Conservation (phyloP, 2,113 vertebrate species). For the Passer montanus region DNA sequence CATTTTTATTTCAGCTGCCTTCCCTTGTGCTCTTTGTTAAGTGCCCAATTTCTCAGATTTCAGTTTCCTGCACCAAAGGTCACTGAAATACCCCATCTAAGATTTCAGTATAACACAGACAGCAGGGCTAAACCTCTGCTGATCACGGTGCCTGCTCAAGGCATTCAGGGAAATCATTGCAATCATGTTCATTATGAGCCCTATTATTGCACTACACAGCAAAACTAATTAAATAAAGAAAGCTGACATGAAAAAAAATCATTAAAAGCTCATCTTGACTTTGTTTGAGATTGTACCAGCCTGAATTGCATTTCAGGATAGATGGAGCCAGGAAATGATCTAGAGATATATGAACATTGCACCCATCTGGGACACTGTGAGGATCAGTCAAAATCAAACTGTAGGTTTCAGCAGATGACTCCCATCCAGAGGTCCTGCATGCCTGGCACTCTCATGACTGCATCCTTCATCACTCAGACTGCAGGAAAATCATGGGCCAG, state of each 20-base stretch:
- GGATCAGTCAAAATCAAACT: not conserved
- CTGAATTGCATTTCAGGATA: not conserved
- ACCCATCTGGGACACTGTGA: not conserved
- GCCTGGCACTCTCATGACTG: not conserved
- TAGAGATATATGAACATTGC: not conserved
- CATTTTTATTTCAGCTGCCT: not conserved
- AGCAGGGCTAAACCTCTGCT: slow-evolving; percentile 43
- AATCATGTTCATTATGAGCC: slow-evolving; percentile 48
- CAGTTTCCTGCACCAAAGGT: slow-evolving; percentile 25
- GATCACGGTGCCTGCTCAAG: not conserved
- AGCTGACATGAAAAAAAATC: slow-evolving; percentile 56
- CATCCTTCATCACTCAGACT: not conserved
- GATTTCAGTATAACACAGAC: not conserved
- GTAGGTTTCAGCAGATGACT: not conserved
- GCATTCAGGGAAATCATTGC: slow-evolving; percentile 60
- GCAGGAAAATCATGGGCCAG: not conserved
- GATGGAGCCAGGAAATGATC: not conserved
- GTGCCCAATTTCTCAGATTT: slow-evolving; percentile 19
- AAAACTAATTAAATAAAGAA: slow-evolving; percentile 74
- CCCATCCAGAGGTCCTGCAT: too few species aligned
- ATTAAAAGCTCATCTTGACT: slow-evolving; percentile 54
- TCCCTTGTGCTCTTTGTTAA: slow-evolving; percentile 3
- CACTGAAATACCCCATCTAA: slow-evolving; percentile 17
- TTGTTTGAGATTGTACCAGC: not conserved
- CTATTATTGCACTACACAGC: slow-evolving; percentile 54